These are phyloP conservation scores for Chauna torquata DNA, from an alignment of 2,113 vertebrate species.

Conservation along the genomic window DNA sequence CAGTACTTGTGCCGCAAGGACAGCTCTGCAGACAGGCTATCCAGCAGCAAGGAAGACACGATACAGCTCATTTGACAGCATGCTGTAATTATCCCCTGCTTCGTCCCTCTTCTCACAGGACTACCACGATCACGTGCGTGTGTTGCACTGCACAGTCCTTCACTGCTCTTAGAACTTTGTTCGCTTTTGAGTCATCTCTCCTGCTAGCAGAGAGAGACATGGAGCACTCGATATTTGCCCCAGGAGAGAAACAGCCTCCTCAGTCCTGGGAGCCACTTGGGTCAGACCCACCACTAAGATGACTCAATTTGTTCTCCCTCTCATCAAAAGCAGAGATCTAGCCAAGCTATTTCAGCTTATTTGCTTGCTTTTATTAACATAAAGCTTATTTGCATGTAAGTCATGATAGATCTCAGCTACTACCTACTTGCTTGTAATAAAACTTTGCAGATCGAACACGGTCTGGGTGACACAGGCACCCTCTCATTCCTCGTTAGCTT, in stretches of 20 bases:
- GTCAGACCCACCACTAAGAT: neutral
- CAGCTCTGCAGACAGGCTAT: neutral
- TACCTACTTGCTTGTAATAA: neutral
- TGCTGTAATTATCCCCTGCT: neutral
- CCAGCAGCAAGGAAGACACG: neutral
- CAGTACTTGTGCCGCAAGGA: fast-evolving
- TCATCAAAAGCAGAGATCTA: neutral
- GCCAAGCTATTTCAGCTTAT: neutral
- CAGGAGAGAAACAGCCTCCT: neutral
- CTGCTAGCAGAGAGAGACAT: neutral
- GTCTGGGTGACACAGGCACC: neutral
- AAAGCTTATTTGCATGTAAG: neutral
- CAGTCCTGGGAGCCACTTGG: neutral
- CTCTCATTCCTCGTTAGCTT: neutral
- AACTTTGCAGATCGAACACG: neutral
- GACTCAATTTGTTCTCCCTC: neutral
- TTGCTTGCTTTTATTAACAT: neutral
- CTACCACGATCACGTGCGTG: neutral
- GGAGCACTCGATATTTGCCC: neutral
- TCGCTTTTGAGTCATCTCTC: neutral
- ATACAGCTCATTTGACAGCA: neutral
- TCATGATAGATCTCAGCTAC: neutral
- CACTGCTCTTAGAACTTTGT: fast-evolving
- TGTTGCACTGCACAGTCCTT: neutral
- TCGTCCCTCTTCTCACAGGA: neutral